Base-by-base conservation (phyloP, 2,113 vertebrate species). In the Empidonax alnorum region DNA sequence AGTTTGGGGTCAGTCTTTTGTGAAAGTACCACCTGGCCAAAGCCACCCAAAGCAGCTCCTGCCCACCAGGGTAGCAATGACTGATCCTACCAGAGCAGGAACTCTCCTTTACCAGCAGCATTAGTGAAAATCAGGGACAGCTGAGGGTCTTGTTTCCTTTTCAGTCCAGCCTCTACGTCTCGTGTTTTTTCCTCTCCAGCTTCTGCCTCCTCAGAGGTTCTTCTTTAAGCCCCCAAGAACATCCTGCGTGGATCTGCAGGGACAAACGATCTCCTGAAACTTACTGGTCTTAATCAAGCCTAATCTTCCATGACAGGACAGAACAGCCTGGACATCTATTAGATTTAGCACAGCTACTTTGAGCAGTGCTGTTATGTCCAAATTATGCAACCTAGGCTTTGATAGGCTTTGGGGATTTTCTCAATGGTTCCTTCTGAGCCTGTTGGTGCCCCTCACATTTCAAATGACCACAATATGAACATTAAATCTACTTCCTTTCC, bases 361-460 rank as follows among this genome's bases (percentile, higher is more conserved):
- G 56, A 94, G 93, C 89, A 84, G 88, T 37, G 58, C 83, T 93
- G 61, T 90, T 87, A 63, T 87, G 90, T 90, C 90, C 71, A 93
- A 94, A 92, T 87, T 91, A 88, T 83, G 95, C 96, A 94, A 76
- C 35, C 44, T 41, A 31, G 67, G 46, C 92, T 94, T 88, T 87
- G 69, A 93, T 82, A 91, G 93, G 82, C 91, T 94, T 93, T 49
- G 84, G 96, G 94, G 87, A 93, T 96, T 96, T 97, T 94, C 90
- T 95, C 94, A 62, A 4, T 76, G 84, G 90, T 75, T 95, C 83
- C 87, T 93, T 78, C 89, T 10, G 89, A 96, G 93, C 74, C 93
- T 28, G 5, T 81, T 87, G 73, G 88, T 95, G 92, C 84, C 95
- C 91, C 87, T 96, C 88, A 78, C 82, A 77, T 90, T 91, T 89